Evolutionary conservation across 2,888 invertebrate genomes (phyloP).

Genomic region (Steinernema carpocapsae): DNA sequence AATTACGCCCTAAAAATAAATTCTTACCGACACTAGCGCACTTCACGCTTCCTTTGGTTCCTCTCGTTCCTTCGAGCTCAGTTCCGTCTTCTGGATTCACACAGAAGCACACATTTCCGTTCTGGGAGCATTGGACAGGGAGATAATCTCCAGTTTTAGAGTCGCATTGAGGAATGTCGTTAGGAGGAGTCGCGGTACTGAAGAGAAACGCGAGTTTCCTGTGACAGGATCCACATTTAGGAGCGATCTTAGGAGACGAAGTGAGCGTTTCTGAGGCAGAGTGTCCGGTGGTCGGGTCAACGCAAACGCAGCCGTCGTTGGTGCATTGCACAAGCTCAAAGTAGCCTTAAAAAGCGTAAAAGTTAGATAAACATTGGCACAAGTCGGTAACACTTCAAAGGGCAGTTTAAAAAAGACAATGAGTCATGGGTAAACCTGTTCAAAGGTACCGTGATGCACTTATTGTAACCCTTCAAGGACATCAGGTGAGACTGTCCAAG

Average conservation of each 20-base stretch:
- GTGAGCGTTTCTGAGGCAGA: slow-evolving; percentile 50
- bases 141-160: slow-evolving; percentile 46
- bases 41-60: not conserved
- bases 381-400: too few relatives aligned
- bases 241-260: slow-evolving; percentile 45
- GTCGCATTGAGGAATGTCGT: slow-evolving; percentile 1
- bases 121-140: slow-evolving; percentile 48
- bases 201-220: not conserved
- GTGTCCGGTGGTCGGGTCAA: slow-evolving; percentile 56
- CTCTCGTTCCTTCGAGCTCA: slow-evolving; percentile 39
- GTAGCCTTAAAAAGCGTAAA: slow-evolving; percentile 52
- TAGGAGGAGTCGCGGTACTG: not conserved
- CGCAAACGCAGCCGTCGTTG: slow-evolving; percentile 59
- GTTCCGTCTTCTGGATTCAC: slow-evolving; percentile 49
- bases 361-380: too few relatives aligned
- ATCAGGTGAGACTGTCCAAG: not conserved
- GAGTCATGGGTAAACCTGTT: not conserved
- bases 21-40: not conserved
- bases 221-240: slow-evolving; percentile 50
- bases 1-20: too few relatives aligned
- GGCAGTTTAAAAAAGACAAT: not conserved
- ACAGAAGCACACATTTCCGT: slow-evolving; percentile 50
- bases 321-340: slow-evolving; percentile 62
- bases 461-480: not conserved
- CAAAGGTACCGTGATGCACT: not conserved